Conservation (phyloP, 1,140 invertebrate genomes). For the Drosophila eugracilis region DNA sequence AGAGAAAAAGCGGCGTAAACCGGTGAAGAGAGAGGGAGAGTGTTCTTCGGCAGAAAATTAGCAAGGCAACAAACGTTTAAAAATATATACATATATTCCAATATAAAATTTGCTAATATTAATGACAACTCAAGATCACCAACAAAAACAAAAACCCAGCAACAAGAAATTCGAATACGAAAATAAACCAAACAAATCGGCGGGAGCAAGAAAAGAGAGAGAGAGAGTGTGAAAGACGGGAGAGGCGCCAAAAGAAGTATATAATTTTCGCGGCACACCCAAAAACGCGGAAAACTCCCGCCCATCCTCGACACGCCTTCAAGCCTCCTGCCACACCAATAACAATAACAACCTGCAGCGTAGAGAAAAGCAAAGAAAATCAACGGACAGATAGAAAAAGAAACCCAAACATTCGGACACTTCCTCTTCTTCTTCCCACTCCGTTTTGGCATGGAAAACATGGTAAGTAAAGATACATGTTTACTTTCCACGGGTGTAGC, state of each 20-base stretch:
- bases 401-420: constrained; percentile 7
- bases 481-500: not conserved
- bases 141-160: constrained; percentile 24
- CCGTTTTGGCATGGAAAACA: constrained; percentile 41
- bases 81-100: constrained; percentile 36
- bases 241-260: constrained; percentile 33
- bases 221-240: constrained; percentile 19
- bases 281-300: constrained; percentile 21
- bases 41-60: constrained; percentile 18
- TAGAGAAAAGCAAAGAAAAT: constrained; percentile 1
- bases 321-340: not conserved
- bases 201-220: constrained; percentile 13
- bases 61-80: constrained; percentile 31
- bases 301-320: constrained; percentile 1
- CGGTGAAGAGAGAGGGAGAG: constrained; percentile 15
- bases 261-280: constrained; percentile 40
- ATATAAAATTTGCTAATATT: constrained; percentile 67
- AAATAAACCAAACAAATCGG: constrained; percentile 79
- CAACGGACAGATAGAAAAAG: constrained; percentile 3
- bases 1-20: constrained; percentile 25
- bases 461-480: constrained; percentile 19
- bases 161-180: constrained; percentile 52
- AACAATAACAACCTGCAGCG: constrained; percentile 12
- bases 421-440: constrained; percentile 18
- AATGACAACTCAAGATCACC: constrained; percentile 27